Percentiles rank a stretch among this genome's conserved stretches.
Conservation (phyloP, 2,888 invertebrate genomes). For the Esperia sulphurella region DNA sequence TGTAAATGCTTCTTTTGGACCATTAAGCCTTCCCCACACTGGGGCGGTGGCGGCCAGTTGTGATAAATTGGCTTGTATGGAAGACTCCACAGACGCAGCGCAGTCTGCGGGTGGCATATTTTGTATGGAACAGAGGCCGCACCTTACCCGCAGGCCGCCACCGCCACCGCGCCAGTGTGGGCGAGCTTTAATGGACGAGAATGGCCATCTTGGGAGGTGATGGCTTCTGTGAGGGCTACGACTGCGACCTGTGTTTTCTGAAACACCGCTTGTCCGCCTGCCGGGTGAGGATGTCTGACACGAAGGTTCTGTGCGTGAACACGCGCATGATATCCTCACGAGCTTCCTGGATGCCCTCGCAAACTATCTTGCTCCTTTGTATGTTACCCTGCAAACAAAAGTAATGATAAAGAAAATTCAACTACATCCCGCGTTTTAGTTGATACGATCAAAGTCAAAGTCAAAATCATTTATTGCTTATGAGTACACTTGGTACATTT, state of each 20-base stretch:
- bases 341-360: conserved; percentile 94
- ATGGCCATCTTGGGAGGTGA: not conserved
- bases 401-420: too few species aligned
- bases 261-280: conserved; percentile 95
- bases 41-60: too few species aligned
- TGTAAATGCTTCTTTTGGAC: not conserved
- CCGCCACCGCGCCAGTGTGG: not conserved
- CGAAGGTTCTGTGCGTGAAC: conserved; percentile 93
- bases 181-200: not conserved
- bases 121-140: too few species aligned
- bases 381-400: conserved; percentile 88
- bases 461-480: too few species aligned
- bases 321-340: conserved; percentile 92
- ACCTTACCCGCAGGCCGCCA: too few species aligned
- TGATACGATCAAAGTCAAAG: too few species aligned
- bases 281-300: conserved; percentile 92
- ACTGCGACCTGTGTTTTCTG: conserved; percentile 91
- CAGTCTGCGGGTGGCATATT: too few species aligned
- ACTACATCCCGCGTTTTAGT: too few species aligned
- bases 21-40: not conserved
- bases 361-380: conserved; percentile 95
- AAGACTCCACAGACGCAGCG: too few species aligned
- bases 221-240: conserved; percentile 43
- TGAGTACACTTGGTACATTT: too few species aligned
- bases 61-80: too few species aligned